These are phyloP conservation scores for Furcifer pardalis DNA, from an alignment of 2,797 vertebrate genomes.

Conservation along the genomic window DNA sequence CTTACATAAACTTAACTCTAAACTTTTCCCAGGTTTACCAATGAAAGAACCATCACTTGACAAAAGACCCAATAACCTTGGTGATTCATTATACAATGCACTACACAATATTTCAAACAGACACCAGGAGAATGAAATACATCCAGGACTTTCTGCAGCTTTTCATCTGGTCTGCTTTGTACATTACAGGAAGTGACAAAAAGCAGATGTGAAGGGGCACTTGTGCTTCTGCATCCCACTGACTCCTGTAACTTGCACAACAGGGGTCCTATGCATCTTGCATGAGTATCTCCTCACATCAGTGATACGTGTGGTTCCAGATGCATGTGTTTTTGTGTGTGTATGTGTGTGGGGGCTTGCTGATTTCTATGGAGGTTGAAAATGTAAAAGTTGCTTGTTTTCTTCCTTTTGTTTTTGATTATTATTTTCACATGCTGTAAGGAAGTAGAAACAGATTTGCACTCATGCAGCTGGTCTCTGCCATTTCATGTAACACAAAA, in stretches of 20 bases:
- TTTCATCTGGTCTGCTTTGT: background rate
- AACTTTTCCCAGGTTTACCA: constrained; percentile 32
- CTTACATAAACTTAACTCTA: constrained; percentile 35
- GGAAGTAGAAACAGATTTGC: background rate
- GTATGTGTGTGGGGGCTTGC: background rate
- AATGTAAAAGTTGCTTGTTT: background rate
- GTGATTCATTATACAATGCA: constrained; percentile 30
- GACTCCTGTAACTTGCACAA: background rate
- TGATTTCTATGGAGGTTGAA: background rate
- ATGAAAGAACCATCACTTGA: constrained; percentile 14
- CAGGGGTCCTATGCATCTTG: background rate
- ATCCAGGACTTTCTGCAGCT: background rate
- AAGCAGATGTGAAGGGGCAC: background rate
- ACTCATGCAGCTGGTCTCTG: background rate
- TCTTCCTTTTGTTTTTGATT: background rate
- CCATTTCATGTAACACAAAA: background rate
- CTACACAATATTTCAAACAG: constrained; percentile 16
- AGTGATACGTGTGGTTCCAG: background rate
- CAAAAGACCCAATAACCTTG: constrained; percentile 35
- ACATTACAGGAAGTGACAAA: constrained; percentile 6
- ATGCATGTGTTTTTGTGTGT: no score
- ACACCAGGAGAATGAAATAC: background rate
- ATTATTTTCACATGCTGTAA: background rate
- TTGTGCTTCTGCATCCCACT: background rate
- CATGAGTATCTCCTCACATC: background rate